These are phyloP conservation scores for Spialia ferax DNA, from an alignment of 2,888 invertebrate genomes.

Conservation along the genomic window DNA sequence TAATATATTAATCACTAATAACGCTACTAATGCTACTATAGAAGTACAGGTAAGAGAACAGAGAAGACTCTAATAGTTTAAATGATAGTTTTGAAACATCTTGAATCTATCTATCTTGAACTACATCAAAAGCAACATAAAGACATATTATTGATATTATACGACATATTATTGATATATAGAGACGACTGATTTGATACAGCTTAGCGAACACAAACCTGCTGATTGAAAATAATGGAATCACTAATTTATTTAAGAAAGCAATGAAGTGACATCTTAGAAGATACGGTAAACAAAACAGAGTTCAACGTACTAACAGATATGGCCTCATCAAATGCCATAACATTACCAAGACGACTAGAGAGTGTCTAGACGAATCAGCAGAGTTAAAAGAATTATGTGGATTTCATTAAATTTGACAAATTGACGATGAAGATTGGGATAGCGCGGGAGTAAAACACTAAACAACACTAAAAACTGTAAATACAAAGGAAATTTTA, in stretches of 20 bases:
- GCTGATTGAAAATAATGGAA: constrained; percentile 13
- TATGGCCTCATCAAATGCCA: constrained; percentile 40
- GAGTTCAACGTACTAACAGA: constrained; percentile 41
- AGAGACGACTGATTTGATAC: constrained; percentile 2
- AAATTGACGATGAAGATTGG: neutral
- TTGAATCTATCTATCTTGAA: neutral
- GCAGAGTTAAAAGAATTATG: neutral
- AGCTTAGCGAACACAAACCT: constrained; percentile 11
- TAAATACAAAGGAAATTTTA: too few relatives aligned
- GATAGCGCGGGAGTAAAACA: neutral
- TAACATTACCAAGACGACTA: constrained; percentile 40
- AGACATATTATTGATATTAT: neutral
- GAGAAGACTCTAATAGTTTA: too few relatives aligned
- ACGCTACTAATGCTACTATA: too few relatives aligned
- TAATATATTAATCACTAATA: too few relatives aligned
- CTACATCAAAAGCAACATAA: neutral
- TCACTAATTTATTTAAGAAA: constrained; percentile 22
- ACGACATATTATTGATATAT: constrained; percentile 12
- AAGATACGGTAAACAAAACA: constrained; percentile 17
- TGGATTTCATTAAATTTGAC: neutral
- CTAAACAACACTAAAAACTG: too few relatives aligned
- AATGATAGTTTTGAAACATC: neutral
- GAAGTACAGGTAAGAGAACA: too few relatives aligned
- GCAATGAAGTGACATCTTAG: constrained; percentile 5
- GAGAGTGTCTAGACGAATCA: constrained; percentile 45